These are phyloP conservation scores for Asarcornis scutulata DNA, from an alignment of 2,113 vertebrate genomes.

Conservation along the genomic window DNA sequence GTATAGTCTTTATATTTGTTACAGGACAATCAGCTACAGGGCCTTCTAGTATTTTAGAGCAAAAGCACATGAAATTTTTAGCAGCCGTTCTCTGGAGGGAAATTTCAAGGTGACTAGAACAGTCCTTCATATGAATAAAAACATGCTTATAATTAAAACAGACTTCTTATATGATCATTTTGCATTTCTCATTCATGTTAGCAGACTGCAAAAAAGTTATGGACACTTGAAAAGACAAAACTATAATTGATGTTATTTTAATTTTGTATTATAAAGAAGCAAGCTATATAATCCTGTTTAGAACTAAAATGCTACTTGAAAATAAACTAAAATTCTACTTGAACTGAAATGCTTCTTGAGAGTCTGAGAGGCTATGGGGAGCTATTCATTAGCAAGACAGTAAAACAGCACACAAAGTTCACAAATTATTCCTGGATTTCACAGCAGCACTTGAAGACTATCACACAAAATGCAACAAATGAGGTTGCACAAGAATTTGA, in stretches of 20 bases:
- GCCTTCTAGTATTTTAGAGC: conserved; percentile 51
- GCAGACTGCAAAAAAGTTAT: not conserved
- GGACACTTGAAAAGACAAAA: conserved; percentile 32
- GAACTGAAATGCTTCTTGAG: conserved; percentile 5
- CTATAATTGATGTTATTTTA: not conserved
- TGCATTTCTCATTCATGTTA: conserved; percentile 22
- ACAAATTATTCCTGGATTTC: conserved; percentile 17
- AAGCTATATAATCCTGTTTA: not conserved
- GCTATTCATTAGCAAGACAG: not conserved
- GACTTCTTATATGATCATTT: not conserved
- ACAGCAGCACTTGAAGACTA: conserved; percentile 8
- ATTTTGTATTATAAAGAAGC: not conserved
- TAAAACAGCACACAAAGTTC: not conserved
- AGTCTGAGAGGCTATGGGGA: not conserved
- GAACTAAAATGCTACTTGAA: not conserved
- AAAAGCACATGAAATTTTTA: conserved; percentile 73
- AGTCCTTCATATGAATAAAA: conserved; percentile 56
- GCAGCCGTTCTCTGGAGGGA: conserved; percentile 59
- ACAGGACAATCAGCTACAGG: conserved; percentile 39
- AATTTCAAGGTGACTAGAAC: conserved; percentile 64
- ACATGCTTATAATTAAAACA: conserved; percentile 40
- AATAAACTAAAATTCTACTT: not conserved
- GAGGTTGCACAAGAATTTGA: conserved; percentile 8
- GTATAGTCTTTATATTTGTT: conserved; percentile 52
- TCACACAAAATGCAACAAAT: conserved; percentile 6